phyloP scores from a whole-genome alignment of 2,113 vertebrate species.

The Monopterus albus region DNA sequence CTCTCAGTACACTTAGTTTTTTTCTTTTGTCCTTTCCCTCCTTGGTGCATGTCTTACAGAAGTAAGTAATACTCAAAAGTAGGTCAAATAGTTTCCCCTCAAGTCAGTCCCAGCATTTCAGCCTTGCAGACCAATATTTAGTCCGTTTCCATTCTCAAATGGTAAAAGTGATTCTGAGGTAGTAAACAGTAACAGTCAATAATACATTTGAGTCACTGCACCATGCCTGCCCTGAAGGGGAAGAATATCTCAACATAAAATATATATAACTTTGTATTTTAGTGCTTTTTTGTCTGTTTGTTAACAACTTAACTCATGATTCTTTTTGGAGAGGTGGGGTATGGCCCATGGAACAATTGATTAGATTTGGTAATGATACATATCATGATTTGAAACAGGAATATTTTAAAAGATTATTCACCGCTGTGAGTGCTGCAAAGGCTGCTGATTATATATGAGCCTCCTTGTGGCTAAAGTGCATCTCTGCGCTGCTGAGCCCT shows the following conservation, averaged over 20 bases:
- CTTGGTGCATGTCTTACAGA: conserved; percentile 56
- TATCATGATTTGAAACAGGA: too few relatives aligned
- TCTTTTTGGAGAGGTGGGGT: too few relatives aligned
- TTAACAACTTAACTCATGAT: too few relatives aligned
- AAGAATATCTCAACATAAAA: conserved; percentile 29
- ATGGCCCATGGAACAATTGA: too few relatives aligned
- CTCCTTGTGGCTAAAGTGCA: too few relatives aligned
- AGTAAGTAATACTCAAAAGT: conserved; percentile 74
- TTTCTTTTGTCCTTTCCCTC: background rate
- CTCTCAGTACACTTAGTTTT: background rate
- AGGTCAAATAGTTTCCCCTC: conserved; percentile 78
- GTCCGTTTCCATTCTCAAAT: conserved; percentile 65
- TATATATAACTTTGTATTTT: too few relatives aligned
- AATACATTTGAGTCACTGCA: conserved; percentile 44
- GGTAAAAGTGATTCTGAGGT: conserved; percentile 57
- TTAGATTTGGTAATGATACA: too few relatives aligned
- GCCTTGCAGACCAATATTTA: conserved; percentile 44
- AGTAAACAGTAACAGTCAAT: conserved; percentile 60
- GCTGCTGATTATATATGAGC: too few relatives aligned
- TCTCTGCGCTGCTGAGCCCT: too few relatives aligned
- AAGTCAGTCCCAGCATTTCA: conserved; percentile 46
- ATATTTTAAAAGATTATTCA: too few relatives aligned
- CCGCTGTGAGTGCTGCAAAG: too few relatives aligned
- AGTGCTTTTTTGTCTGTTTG: too few relatives aligned
- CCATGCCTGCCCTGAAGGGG: background rate